Base-by-base conservation (phyloP, 2,888 invertebrate species). In the Danaus chrysippus region DNA sequence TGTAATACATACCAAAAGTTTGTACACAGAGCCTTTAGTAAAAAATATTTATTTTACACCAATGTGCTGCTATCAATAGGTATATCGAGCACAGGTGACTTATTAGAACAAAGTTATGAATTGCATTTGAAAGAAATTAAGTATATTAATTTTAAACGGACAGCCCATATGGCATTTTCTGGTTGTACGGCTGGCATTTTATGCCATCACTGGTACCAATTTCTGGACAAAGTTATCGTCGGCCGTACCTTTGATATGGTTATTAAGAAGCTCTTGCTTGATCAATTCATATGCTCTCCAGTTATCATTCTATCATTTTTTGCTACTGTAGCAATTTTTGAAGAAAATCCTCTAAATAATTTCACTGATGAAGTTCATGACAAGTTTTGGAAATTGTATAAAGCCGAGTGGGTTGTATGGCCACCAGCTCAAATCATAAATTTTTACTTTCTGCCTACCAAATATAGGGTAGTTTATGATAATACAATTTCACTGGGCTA, bases 351-450 rank as follows among this genome's bases (percentile, higher is more conserved):
- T 1, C 76, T 89, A 52, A 76, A 92, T 13, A 94, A 95, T 75
- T 93, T 96, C 60, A 92, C 92, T 70, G 83, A 91, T 41, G 96
- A 97, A 84, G 90, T 96, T 13, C 92, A 90, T 70, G 87, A 93
- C 15, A 98, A 98, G 83, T 96, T 96, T 44, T 88, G 93, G 78
- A 93, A 92, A 70, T 85, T 98, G 42, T 97, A 97, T 77, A 87
- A 93, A 13, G 97, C 97, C 0, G 98, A 98, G 81, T 98, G 97
- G 96, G 85, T 96, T 65, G 93, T 98, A 6, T 98, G 98, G 98
- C 98, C 98, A 0, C 96, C 96, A 0, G 97, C 97, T 0, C 98
- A 98, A 84, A 88, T 97, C 52, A 92, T 98, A 23, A 98, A 98
- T 84, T 99, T 99, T 84, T 97, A 95, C 79, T 94, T 95, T 77